These are phyloP conservation scores for Spinus pinus DNA, from an alignment of 2,797 vertebrate species.

Conservation along the genomic window DNA sequence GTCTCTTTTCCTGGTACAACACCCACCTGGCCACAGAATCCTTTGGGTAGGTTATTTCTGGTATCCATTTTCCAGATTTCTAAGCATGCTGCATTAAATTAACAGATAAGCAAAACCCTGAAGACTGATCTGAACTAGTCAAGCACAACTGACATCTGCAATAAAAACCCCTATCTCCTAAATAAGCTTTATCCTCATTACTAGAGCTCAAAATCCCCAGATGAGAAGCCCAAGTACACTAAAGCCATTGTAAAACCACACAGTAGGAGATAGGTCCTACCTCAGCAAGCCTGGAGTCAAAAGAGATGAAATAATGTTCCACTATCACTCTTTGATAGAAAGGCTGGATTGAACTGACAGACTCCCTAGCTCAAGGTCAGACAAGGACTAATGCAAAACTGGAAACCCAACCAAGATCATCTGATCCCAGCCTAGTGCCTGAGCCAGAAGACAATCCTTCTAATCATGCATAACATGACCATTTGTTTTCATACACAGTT, in stretches of 20 bases:
- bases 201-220: neutral
- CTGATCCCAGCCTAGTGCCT: neutral
- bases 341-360: neutral
- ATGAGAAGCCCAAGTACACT: neutral
- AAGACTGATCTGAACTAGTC: neutral
- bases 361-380: neutral
- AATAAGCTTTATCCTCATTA: neutral
- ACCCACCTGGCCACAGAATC: neutral
- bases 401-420: neutral
- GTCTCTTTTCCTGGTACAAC: neutral
- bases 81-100: neutral
- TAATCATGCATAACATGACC: neutral
- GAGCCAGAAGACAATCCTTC: neutral
- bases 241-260: neutral
- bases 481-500: conserved; percentile 18
- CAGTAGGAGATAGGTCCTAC: neutral
- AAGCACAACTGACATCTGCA: neutral
- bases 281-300: neutral
- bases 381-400: neutral
- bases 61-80: neutral
- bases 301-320: neutral
- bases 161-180: neutral
- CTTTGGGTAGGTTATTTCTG: neutral
- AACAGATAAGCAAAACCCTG: neutral
- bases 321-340: neutral